A percentile compares a stretch with the other conserved stretches of the same genome.
Conservation (phyloP, 2,797 vertebrate species). For the Sardinella longiceps region DNA sequence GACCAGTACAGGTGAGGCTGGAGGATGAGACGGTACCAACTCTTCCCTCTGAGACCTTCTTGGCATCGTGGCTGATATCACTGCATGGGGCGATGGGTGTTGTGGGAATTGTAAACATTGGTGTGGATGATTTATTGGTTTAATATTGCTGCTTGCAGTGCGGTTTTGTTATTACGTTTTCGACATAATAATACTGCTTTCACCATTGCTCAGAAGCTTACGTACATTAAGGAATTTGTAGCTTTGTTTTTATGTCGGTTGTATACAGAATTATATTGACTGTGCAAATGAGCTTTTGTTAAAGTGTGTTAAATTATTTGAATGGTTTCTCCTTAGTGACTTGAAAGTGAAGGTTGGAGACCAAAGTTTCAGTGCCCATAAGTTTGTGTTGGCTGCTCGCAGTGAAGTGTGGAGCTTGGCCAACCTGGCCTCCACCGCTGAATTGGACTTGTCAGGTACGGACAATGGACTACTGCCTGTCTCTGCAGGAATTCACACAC, state of each 20-base stretch:
- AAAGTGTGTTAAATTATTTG: background rate
- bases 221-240: background rate
- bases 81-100: background rate
- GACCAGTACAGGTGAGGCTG: slow-evolving; percentile 91
- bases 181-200: background rate
- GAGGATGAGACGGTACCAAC: background rate
- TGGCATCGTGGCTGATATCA: background rate
- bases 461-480: background rate
- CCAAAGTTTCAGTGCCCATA: slow-evolving; percentile 84
- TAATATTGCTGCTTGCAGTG: background rate
- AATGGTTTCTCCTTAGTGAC: slow-evolving; percentile 77
- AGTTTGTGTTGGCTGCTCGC: slow-evolving; percentile 96
- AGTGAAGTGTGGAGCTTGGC: slow-evolving; percentile 92
- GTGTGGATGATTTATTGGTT: background rate
- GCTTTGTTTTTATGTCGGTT: background rate
- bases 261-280: background rate
- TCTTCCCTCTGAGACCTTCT: background rate
- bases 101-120: background rate
- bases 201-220: background rate
- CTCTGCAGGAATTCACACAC: background rate
- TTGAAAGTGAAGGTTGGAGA: slow-evolving; percentile 90
- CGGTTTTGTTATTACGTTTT: background rate
- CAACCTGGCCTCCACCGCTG: slow-evolving; percentile 84
- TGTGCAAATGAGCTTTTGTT: background rate
- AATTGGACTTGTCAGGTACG: slow-evolving; percentile 95